Percentiles rank a stretch among this genome's conserved stretches.
These are phyloP conservation scores for Siphamia tubifer DNA, from an alignment of 2,113 vertebrate genomes.

Conservation along the genomic window DNA sequence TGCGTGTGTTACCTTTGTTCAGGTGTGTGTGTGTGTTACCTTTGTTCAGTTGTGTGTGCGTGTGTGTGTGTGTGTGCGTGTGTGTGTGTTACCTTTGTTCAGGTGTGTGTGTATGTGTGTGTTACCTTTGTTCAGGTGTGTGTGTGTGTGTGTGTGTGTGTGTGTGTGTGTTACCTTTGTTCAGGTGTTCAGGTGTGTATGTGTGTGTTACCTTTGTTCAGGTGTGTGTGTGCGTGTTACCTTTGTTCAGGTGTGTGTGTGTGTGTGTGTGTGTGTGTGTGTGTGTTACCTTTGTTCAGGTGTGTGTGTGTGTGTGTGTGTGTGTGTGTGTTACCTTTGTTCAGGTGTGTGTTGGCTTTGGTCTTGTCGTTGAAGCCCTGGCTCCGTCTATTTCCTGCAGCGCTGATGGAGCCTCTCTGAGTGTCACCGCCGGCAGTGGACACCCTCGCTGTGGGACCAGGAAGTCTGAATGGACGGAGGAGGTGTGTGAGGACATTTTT, in stretches of 20 bases:
- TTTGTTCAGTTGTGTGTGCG: no score
- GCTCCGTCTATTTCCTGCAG: slow-evolving; percentile 90
- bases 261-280: background rate
- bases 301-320: background rate
- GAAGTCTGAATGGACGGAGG: slow-evolving; percentile 83
- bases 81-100: background rate
- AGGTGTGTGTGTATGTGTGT: background rate
- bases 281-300: no score
- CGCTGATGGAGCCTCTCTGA: slow-evolving; percentile 79
- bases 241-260: no score
- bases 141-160: slow-evolving; percentile 11
- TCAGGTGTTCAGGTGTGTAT: background rate
- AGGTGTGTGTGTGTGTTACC: slow-evolving; percentile 79
- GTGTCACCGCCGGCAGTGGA: slow-evolving; percentile 89
- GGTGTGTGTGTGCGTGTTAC: slow-evolving; percentile 64
- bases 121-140: slow-evolving; percentile 88
- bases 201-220: slow-evolving; percentile 85
- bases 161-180: background rate
- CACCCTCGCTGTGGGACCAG: slow-evolving; percentile 88
- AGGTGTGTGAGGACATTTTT: background rate
- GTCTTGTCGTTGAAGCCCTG: slow-evolving; percentile 96
- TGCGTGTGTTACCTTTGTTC: slow-evolving; percentile 87
- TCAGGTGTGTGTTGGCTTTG: slow-evolving; percentile 84
- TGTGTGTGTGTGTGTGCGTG: background rate
- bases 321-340: slow-evolving; percentile 83